A percentile compares a stretch with the other conserved stretches of the same genome.
Conservation (phyloP, 2,797 vertebrate species). For the Apodemus agrarius region DNA sequence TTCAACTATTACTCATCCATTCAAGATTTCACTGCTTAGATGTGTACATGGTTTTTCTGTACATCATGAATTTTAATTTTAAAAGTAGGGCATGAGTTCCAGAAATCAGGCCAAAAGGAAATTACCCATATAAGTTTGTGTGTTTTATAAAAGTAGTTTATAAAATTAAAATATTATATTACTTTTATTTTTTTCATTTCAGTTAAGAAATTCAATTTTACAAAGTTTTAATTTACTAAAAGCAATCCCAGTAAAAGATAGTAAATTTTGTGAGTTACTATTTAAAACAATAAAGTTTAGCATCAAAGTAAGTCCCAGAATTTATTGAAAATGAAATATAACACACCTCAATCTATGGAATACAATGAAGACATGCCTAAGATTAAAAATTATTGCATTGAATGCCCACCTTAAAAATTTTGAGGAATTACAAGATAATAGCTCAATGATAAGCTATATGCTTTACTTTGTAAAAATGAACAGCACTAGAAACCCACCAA, state of each 20-base stretch:
- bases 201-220: not conserved
- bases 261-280: not conserved
- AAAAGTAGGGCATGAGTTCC: too few relatives aligned
- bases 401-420: too few relatives aligned
- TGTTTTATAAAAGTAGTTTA: too few relatives aligned
- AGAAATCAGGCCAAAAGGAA: too few relatives aligned
- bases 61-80: too few relatives aligned
- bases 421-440: constrained; percentile 7
- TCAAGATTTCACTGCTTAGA: too few relatives aligned
- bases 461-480: not conserved
- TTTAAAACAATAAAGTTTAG: not conserved
- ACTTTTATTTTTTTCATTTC: not conserved
- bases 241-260: not conserved
- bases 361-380: not conserved
- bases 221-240: not conserved
- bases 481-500: not conserved
- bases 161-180: not conserved
- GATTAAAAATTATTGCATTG: not conserved
- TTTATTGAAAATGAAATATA: not conserved
- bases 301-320: not conserved
- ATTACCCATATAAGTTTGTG: too few relatives aligned
- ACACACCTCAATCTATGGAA: too few relatives aligned
- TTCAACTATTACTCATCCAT: too few relatives aligned
- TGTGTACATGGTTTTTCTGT: too few relatives aligned
- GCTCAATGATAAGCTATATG: not conserved